phyloP scores from a whole-genome alignment of 2,797 vertebrate species.

The Hydrocynus forskahlii region DNA sequence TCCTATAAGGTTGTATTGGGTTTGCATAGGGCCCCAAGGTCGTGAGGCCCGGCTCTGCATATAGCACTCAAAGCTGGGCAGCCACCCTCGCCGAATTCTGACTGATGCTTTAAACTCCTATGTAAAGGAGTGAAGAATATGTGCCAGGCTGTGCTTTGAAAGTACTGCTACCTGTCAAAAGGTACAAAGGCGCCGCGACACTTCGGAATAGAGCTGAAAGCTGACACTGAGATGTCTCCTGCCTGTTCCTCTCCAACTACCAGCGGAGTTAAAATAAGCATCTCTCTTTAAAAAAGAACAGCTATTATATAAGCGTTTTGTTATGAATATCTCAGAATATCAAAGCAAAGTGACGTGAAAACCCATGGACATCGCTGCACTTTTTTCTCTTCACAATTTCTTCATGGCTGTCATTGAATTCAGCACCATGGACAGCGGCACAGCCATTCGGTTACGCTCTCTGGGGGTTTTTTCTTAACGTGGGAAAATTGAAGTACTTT shows the following conservation, averaged over 20 bases:
- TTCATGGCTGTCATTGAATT: neutral
- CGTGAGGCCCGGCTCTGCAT: too few species aligned
- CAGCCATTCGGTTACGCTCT: neutral
- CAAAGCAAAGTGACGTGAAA: neutral
- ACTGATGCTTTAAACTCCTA: neutral
- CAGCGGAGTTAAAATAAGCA: neutral
- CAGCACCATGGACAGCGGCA: neutral
- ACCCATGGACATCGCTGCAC: neutral
- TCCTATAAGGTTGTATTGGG: too few species aligned
- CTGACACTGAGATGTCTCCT: neutral
- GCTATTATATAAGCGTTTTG: conserved; percentile 3
- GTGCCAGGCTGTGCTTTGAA: neutral
- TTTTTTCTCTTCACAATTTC: neutral
- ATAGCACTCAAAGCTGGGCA: neutral
- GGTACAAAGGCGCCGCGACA: neutral
- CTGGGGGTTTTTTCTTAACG: too few species aligned
- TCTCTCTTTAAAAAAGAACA: neutral
- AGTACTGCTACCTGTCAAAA: neutral
- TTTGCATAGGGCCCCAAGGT: too few species aligned
- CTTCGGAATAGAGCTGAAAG: neutral
- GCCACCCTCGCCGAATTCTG: neutral
- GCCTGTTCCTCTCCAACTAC: neutral
- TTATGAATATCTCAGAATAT: conserved; percentile 2
- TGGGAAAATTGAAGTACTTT: too few species aligned
- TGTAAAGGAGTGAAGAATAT: neutral